Conservation (phyloP, 1,140 invertebrate species). For the Matsumurasca onukii region DNA sequence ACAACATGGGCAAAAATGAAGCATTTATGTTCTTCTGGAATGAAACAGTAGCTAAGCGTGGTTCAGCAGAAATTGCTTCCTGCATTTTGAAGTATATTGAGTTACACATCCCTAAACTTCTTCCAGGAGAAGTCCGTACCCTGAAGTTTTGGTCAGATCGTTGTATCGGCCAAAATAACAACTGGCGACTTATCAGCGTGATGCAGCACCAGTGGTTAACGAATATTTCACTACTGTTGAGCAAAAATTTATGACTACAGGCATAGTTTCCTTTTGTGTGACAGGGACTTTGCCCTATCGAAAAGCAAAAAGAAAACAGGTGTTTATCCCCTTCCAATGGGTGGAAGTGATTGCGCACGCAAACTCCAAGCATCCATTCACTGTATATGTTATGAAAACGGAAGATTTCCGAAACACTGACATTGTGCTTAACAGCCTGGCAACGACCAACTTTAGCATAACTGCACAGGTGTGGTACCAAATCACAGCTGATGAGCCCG, state of each 20-base stretch:
- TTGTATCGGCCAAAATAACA: slow-evolving; percentile 26
- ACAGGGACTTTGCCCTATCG: slow-evolving; percentile 33
- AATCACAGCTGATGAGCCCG: background rate
- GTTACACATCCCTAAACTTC: background rate
- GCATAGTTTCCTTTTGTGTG: slow-evolving; percentile 34
- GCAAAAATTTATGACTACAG: slow-evolving; percentile 30
- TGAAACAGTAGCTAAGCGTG: background rate
- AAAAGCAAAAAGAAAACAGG: slow-evolving; percentile 9
- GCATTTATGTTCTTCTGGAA: background rate
- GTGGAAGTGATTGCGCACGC: slow-evolving; percentile 13
- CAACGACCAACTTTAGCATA: slow-evolving; percentile 15
- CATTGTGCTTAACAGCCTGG: slow-evolving; percentile 11
- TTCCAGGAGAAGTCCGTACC: background rate
- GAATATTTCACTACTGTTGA: slow-evolving; percentile 21
- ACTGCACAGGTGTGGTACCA: background rate
- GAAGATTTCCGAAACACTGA: slow-evolving; percentile 20
- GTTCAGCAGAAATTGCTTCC: slow-evolving; percentile 24
- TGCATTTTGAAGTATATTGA: slow-evolving; percentile 17
- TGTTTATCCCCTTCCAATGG: background rate
- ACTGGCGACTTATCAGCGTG: slow-evolving; percentile 19
- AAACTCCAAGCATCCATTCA: background rate
- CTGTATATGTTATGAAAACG: slow-evolving; percentile 5
- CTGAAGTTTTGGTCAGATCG: slow-evolving; percentile 25
- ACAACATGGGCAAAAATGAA: slow-evolving; percentile 34
- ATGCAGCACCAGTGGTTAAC: slow-evolving; percentile 10